Evolutionary conservation across 2,113 vertebrate species (phyloP).

Genomic region (Pollimyrus isidori): DNA sequence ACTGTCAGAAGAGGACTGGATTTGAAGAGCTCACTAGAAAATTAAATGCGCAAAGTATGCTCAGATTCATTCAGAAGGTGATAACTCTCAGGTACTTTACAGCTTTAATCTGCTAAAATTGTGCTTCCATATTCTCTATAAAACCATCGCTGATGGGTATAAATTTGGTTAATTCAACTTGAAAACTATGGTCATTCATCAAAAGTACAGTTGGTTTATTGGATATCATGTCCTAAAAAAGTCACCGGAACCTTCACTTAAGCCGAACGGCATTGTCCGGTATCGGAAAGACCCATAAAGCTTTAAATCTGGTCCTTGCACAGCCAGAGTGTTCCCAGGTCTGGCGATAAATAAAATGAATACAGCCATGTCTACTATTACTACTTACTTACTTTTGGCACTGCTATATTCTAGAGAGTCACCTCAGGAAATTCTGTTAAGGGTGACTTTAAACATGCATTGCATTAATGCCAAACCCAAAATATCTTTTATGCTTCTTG

Average conservation of each 20-base stretch:
- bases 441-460: background rate
- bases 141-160: background rate
- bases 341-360: slow-evolving; percentile 5
- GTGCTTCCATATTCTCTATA: background rate
- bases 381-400: background rate
- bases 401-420: background rate
- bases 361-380: background rate
- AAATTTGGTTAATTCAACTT: background rate
- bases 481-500: background rate
- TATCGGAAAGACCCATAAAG: background rate
- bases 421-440: background rate
- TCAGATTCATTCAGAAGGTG: slow-evolving; percentile 5
- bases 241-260: background rate
- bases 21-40: background rate
- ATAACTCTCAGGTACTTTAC: background rate
- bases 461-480: background rate
- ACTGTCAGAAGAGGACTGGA: background rate
- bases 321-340: background rate
- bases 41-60: slow-evolving; percentile 7
- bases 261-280: background rate
- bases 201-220: background rate
- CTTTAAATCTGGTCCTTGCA: background rate
- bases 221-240: background rate
- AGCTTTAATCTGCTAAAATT: slow-evolving; percentile 8
- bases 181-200: background rate